These are phyloP conservation scores for Phymorhynchus buccinoides DNA, from an alignment of 1,140 invertebrate species.

Conservation along the genomic window DNA sequence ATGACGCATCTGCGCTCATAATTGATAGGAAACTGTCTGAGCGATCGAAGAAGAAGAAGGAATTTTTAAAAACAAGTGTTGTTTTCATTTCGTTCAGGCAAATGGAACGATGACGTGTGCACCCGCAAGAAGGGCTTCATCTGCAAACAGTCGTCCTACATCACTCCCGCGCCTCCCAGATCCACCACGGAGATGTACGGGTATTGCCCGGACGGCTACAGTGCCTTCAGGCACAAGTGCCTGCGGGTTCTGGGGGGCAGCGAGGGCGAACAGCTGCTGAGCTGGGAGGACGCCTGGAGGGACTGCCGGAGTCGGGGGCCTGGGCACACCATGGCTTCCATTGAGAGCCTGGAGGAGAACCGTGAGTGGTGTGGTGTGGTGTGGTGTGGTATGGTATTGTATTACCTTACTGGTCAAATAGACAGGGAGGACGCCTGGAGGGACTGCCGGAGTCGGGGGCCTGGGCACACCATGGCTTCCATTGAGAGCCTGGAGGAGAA, in stretches of 20 bases:
- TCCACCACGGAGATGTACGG: constrained; percentile 37
- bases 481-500: constrained; percentile 47
- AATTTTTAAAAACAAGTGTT: no score
- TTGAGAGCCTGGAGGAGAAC: constrained; percentile 47
- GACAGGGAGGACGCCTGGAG: constrained; percentile 38
- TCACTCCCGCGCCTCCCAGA: constrained; percentile 23
- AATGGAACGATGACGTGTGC: constrained; percentile 58
- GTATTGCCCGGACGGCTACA: constrained; percentile 55
- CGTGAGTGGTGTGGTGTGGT: constrained; percentile 24
- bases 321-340: constrained; percentile 39
- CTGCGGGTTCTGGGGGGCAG: constrained; percentile 15
- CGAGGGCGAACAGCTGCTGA: constrained; percentile 13
- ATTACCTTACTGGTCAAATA: no score
- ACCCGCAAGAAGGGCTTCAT: constrained; percentile 48
- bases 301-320: constrained; percentile 41
- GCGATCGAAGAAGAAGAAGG: no score
- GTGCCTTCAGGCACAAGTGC: constrained; percentile 34
- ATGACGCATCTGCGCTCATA: no score
- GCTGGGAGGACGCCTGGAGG: constrained; percentile 39
- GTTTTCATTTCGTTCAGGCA: no score
- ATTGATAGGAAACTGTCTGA: no score
- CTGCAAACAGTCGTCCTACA: constrained; percentile 46
- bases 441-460: constrained; percentile 39
- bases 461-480: constrained; percentile 39
- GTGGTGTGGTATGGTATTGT: no score